These are phyloP conservation scores for Salpingus planirostris DNA, from an alignment of 2,888 invertebrate species.

Conservation along the genomic window DNA sequence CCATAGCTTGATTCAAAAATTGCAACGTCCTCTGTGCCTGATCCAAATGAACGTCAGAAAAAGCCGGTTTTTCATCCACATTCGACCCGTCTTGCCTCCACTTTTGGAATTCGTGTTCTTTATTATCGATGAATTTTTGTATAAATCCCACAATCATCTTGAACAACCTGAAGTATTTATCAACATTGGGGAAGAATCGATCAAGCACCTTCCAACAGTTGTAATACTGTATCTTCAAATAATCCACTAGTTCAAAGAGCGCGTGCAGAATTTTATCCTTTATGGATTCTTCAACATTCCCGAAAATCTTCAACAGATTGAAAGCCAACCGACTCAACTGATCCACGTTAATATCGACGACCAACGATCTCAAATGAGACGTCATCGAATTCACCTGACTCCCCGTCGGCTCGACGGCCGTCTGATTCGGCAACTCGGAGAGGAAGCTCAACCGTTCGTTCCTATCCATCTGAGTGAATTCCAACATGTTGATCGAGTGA, in stretches of 20 bases:
- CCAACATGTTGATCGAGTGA: constrained; percentile 2
- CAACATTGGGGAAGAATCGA: constrained; percentile 3
- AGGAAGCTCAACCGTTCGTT: constrained; percentile 6
- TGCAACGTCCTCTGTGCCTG: constrained; percentile 2
- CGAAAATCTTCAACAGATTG: constrained; percentile 3
- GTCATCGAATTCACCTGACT: constrained; percentile 3
- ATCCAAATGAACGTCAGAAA: constrained; percentile 1
- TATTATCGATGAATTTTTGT: constrained; percentile 4
- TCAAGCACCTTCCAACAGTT: constrained; percentile 1
- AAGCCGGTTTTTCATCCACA: constrained; percentile 2
- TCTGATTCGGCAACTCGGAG: constrained; percentile 2
- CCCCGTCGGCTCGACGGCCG: constrained; percentile 2
- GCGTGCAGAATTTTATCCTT: constrained; percentile 5
- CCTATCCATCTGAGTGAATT: constrained; percentile 4
- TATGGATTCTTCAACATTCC: not conserved
- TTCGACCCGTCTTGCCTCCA: constrained; percentile 2
- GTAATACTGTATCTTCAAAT: not conserved
- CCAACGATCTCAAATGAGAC: not conserved
- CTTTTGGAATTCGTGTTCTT: constrained; percentile 2
- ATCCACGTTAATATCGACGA: not conserved
- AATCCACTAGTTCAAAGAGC: not conserved
- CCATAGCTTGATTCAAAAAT: constrained; percentile 4
- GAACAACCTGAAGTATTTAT: constrained; percentile 3
- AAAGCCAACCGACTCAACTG: constrained; percentile 1
- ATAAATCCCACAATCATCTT: constrained; percentile 4